Conservation (phyloP, 2,888 invertebrate genomes). For the Colostygia pectinataria region DNA sequence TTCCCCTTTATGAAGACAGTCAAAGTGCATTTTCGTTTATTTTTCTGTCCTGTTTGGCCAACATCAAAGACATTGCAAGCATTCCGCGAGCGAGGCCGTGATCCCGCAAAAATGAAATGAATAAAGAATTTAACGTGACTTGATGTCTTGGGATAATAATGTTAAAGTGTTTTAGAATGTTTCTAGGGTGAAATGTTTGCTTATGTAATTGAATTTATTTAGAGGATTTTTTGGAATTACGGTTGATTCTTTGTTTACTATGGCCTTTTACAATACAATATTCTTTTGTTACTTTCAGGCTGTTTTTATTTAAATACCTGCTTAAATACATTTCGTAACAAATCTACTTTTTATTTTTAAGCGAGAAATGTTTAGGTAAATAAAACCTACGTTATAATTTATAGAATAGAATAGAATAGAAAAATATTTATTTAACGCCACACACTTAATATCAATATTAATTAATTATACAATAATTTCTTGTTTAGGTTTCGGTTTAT, state of each 20-base stretch:
- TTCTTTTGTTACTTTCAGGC: too few species aligned
- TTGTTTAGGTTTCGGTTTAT: too few species aligned
- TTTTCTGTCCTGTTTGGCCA: slow-evolving; percentile 70
- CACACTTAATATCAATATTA: too few species aligned
- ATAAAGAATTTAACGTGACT: slow-evolving; percentile 79
- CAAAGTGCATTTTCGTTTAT: slow-evolving; percentile 80
- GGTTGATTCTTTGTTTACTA: slow-evolving; percentile 18
- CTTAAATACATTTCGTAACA: too few species aligned
- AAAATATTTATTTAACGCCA: too few species aligned
- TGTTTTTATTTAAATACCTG: too few species aligned
- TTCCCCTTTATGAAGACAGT: slow-evolving; percentile 78
- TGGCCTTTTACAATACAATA: not conserved
- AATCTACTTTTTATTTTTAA: too few species aligned
- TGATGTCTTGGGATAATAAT: slow-evolving; percentile 75
- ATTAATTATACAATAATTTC: too few species aligned
- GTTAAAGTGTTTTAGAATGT: slow-evolving; percentile 72
- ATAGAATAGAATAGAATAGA: too few species aligned
- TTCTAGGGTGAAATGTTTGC: slow-evolving; percentile 66
- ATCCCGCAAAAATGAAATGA: slow-evolving; percentile 76
- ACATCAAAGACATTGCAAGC: slow-evolving; percentile 77
- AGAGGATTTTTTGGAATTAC: slow-evolving; percentile 35
- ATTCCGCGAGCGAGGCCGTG: slow-evolving; percentile 65
- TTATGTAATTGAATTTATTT: slow-evolving; percentile 63
- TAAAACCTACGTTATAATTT: too few species aligned
- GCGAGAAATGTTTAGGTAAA: too few species aligned